phyloP scores from a whole-genome alignment of 2,113 vertebrate species.

The Corythornis vintsioides region DNA sequence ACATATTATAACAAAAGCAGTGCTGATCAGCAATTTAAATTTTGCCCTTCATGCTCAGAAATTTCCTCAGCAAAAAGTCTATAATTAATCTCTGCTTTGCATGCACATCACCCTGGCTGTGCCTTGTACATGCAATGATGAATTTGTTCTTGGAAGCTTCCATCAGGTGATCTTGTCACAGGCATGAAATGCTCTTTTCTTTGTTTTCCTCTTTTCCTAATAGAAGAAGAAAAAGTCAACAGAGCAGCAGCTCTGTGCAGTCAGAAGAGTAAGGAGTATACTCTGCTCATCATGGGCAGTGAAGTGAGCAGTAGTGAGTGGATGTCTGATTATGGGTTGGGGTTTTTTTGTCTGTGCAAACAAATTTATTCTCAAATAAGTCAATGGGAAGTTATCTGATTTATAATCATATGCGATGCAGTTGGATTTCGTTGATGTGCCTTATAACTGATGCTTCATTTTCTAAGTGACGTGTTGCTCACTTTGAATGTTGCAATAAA shows the following conservation, averaged over 20 bases:
- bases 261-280: neutral
- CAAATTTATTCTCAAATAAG: neutral
- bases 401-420: neutral
- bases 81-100: constrained; percentile 37
- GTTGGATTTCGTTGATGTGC: neutral
- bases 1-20: constrained; percentile 45
- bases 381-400: neutral
- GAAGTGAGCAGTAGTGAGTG: neutral
- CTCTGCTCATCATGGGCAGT: neutral
- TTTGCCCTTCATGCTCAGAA: constrained; percentile 18
- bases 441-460: neutral
- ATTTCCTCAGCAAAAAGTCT: constrained; percentile 33
- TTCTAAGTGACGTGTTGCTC: neutral
- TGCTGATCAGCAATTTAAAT: constrained; percentile 54
- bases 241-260: neutral
- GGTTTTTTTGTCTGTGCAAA: neutral
- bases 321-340: neutral
- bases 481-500: neutral
- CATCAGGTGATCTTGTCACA: neutral
- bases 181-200: neutral
- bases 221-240: neutral
- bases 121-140: neutral
- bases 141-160: neutral
- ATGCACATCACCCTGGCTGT: neutral
- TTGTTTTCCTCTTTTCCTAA: neutral